Base-by-base conservation (phyloP, 1,140 invertebrate species). In the Samia ricini region DNA sequence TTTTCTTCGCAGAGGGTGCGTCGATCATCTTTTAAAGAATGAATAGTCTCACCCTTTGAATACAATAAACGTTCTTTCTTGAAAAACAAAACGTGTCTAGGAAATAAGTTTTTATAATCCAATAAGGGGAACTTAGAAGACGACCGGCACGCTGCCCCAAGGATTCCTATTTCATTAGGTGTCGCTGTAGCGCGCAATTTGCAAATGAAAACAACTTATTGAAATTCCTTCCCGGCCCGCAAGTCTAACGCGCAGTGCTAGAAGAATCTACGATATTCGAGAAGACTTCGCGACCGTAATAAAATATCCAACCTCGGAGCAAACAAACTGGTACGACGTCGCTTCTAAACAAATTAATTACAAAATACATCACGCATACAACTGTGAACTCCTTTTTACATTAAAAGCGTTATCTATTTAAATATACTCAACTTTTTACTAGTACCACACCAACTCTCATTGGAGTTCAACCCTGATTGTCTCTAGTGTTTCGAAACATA, bases 131-230 rank as follows among this genome's bases (percentile, higher is more conserved):
- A 64, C 61, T 67, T 69, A 69, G 70, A 58, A 62, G 71, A 64
- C 64, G 73, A 70, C 62, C 71, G 78, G 79, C 73, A 74, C 72
- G 79, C 83, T 65, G 70, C 70, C 61, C 68, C 68, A 68, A 72
- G 74, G 83, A 84, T 86, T 87, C 79, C 79, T 82, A 87, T 88
- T 87, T 83, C 85, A 87, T 88, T 87, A 89, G 79, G 83, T 87
- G 83, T 87, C 87, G 77, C 79, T 75, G 77, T 71, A 79, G 73
- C 74, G 78, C 81, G 80, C 87, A 83, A 89, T 89, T 89, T 89
- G 87, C 84, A 87, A 89, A 89, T 89, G 85, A 88, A 88, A 88
- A 88, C 87, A 89, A 88, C 85, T 89, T 89, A 89, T 88, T 89
- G 87, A 87, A 89, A 89, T 89, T 89, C 87, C 83, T 88, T 81